Base-by-base conservation (phyloP, 37 sponge, comb jelly and placozoan genomes). In the Trichoplax adhaerens region DNA sequence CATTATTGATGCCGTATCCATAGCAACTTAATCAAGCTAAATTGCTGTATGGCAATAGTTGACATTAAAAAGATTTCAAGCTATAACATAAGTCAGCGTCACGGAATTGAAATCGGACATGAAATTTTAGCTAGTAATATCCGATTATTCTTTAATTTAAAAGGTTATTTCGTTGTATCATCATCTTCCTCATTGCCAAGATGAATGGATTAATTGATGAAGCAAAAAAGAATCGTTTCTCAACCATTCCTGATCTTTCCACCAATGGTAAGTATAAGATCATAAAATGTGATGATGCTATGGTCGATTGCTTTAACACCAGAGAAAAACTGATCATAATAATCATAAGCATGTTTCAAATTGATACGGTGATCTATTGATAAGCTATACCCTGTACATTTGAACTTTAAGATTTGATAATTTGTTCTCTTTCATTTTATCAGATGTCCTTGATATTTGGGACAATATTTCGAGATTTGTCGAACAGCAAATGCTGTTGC, bases 381-480 rank as follows among this genome's bases (percentile, higher is more conserved):
- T 5, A 70, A 57, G 4, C 54, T 5, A 52, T 5, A 7, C 3
- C 56, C 10, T 10, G 52, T 55, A 62, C 10, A 62, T 10, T 65
- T 10, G 12, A n/a, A 6, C 46, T 71, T 5, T 12, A 66, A 10
- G 7, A 8, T n/a, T 52, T 50, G 8, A 8, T 8, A 50, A 66
- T 12, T 66, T 50, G 1, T 62, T 59, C 48, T 48, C 48, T 49
- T 29, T 48, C 60, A 49, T 76, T 60, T 78, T 5, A 65, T 5
- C 78, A 84, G 87, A 81, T 75, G 70, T 88, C 12, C 29, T 72
- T 54, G 66, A 57, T 60, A 80, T 88, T 48, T 88, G 85, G 85
- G 77, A 74, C 4, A 58, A 4, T n/a, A 73, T 81, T 7, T 81
- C 85, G 12, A 68, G 64, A 12, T 88, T 80, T 64, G 66, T 88